A percentile compares a stretch with the other conserved stretches of the same genome.
These are phyloP conservation scores for Drosophila mayaguana DNA, from an alignment of 2,888 invertebrate genomes.

Conservation along the genomic window DNA sequence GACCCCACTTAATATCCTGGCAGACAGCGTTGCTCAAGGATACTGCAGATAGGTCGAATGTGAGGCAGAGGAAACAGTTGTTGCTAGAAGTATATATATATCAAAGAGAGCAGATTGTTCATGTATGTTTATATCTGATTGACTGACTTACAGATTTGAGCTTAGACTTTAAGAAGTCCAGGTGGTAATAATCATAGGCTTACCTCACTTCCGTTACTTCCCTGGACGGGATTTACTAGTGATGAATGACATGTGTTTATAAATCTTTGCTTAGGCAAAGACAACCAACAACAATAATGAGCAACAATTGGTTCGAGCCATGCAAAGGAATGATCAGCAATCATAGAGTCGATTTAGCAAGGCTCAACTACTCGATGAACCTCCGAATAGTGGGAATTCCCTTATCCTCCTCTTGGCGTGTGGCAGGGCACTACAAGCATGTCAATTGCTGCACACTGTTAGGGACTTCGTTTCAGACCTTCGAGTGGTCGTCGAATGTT, in stretches of 20 bases:
- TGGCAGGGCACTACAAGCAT: conserved; percentile 39
- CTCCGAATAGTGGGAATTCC: conserved; percentile 56
- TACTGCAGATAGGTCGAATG: not conserved
- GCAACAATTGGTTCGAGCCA: not conserved
- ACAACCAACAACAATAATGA: too few relatives aligned
- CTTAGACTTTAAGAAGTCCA: too few relatives aligned
- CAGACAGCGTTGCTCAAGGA: not conserved
- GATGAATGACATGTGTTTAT: not conserved
- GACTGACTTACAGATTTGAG: not conserved
- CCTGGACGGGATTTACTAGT: too few relatives aligned
- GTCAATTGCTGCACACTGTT: conserved; percentile 33
- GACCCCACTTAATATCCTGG: conserved; percentile 3
- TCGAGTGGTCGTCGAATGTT: conserved; percentile 46
- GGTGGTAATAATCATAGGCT: not conserved
- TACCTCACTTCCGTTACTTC: not conserved
- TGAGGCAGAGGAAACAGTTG: not conserved
- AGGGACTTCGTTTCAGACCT: conserved; percentile 7
- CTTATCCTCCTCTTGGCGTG: conserved; percentile 22
- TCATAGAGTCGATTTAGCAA: not conserved
- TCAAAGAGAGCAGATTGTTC: not conserved
- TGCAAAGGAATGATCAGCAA: not conserved
- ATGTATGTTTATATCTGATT: not conserved
- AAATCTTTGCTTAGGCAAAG: not conserved
- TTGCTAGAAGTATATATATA: not conserved
- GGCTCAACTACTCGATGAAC: conserved; percentile 30